Conservation (phyloP, 2,797 vertebrate species). For the Carcharodon carcharias region DNA sequence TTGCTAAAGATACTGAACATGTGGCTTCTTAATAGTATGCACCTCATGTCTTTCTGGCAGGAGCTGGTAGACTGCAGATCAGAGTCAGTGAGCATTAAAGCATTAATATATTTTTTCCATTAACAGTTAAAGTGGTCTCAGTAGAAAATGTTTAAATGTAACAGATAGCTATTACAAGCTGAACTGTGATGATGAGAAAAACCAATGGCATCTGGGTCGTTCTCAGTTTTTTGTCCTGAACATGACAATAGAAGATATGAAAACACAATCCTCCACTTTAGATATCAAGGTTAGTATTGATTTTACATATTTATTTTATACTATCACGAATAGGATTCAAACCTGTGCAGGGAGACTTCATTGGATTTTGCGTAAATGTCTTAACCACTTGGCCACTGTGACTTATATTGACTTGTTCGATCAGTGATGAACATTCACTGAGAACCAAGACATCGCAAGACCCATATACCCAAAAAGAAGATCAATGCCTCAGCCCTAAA, state of each 20-base stretch:
- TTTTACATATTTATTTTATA: background rate
- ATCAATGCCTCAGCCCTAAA: too few species aligned
- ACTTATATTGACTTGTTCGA: too few species aligned
- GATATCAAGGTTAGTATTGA: background rate
- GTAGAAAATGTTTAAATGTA: background rate
- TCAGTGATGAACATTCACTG: too few species aligned
- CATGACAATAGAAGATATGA: background rate
- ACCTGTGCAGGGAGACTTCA: background rate
- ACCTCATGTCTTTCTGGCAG: background rate
- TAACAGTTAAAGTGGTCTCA: background rate
- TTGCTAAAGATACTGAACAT: background rate
- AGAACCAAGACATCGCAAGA: too few species aligned
- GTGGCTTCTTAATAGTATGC: background rate
- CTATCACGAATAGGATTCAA: background rate
- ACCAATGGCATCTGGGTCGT: background rate
- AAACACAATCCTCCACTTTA: background rate
- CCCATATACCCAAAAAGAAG: too few species aligned
- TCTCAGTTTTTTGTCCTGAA: background rate
- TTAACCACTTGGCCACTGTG: too few species aligned
- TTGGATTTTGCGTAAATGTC: background rate
- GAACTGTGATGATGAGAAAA: background rate
- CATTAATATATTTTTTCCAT: conserved; percentile 8
- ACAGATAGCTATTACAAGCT: background rate
- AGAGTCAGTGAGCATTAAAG: background rate
- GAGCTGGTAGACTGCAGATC: background rate